Conservation (phyloP, 2,797 vertebrate genomes). For the Furcifer pardalis region DNA sequence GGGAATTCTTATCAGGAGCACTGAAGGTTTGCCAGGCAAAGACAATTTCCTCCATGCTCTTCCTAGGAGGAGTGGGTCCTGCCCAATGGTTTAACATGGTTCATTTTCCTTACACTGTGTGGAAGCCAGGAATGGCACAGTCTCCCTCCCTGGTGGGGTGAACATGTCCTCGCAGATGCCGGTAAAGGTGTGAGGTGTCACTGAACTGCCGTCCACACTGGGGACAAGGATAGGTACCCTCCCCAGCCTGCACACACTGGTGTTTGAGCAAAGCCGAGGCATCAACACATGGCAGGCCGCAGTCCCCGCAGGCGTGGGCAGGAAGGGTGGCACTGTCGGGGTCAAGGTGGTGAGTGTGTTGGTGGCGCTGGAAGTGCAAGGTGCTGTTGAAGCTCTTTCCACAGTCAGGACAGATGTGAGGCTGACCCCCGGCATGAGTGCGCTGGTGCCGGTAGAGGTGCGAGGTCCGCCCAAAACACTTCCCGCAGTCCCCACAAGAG, state of each 20-base stretch:
- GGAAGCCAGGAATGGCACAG: not conserved
- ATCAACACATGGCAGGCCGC: slow-evolving; percentile 64
- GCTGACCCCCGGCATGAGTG: slow-evolving; percentile 84
- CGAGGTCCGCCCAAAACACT: slow-evolving; percentile 88
- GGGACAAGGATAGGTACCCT: slow-evolving; percentile 40
- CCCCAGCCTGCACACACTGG: not conserved
- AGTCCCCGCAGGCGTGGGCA: slow-evolving; percentile 64
- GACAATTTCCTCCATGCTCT: not conserved
- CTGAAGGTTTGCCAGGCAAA: too few species aligned
- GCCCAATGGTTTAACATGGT: not conserved
- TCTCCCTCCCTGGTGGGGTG: not conserved
- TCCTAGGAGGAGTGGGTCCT: too few species aligned
- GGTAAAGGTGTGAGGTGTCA: slow-evolving; percentile 19
- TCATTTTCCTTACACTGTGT: not conserved
- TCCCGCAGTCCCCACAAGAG: slow-evolving; percentile 83
- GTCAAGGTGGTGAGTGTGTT: slow-evolving; percentile 74
- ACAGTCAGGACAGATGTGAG: slow-evolving; percentile 83
- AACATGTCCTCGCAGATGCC: slow-evolving; percentile 36
- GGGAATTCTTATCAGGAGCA: not conserved
- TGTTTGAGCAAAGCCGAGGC: slow-evolving; percentile 7
- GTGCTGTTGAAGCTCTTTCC: slow-evolving; percentile 87
- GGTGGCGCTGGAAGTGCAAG: slow-evolving; percentile 87
- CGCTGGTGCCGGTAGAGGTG: slow-evolving; percentile 87
- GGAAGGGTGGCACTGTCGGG: slow-evolving; percentile 50
- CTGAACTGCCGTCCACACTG: slow-evolving; percentile 38